These are phyloP conservation scores for Eulithis testata DNA, from an alignment of 2,888 invertebrate genomes.

Conservation along the genomic window DNA sequence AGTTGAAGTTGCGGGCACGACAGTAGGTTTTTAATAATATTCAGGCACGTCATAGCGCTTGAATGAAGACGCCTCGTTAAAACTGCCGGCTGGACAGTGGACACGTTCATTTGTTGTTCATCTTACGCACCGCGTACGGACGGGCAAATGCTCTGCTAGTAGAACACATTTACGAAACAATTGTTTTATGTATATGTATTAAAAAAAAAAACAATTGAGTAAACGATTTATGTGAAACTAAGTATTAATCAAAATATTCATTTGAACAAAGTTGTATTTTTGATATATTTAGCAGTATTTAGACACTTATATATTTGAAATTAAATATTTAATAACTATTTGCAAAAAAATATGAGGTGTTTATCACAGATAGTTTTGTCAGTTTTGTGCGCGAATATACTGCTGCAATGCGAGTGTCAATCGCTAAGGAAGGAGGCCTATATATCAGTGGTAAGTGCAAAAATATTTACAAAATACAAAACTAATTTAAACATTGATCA, in stretches of 20 bases:
- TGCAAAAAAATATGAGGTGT: slow-evolving; percentile 19
- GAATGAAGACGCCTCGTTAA: slow-evolving; percentile 44
- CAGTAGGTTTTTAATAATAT: not conserved
- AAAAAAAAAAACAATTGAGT: not conserved
- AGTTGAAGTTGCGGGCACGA: no score
- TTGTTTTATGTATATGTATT: no score
- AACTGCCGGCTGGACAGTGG: slow-evolving; percentile 39
- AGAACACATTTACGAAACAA: not conserved
- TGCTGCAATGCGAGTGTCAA: slow-evolving; percentile 46
- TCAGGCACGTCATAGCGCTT: slow-evolving; percentile 17
- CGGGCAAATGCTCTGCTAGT: slow-evolving; percentile 7
- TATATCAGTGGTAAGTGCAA: slow-evolving; percentile 56
- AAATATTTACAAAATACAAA: no score
- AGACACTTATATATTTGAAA: no score
- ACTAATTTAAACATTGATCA: no score
- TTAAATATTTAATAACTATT: not conserved
- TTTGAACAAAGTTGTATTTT: no score
- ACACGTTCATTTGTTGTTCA: slow-evolving; percentile 39
- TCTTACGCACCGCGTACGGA: slow-evolving; percentile 19
- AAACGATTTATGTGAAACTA: not conserved
- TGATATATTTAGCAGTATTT: no score
- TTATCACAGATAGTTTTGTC: slow-evolving; percentile 31
- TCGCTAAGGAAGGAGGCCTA: slow-evolving; percentile 49
- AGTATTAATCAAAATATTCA: no score
- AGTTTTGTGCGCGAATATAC: slow-evolving; percentile 44